Evolutionary conservation across 2,888 invertebrate genomes (phyloP).

Genomic region (Onthophagus sagittarius): DNA sequence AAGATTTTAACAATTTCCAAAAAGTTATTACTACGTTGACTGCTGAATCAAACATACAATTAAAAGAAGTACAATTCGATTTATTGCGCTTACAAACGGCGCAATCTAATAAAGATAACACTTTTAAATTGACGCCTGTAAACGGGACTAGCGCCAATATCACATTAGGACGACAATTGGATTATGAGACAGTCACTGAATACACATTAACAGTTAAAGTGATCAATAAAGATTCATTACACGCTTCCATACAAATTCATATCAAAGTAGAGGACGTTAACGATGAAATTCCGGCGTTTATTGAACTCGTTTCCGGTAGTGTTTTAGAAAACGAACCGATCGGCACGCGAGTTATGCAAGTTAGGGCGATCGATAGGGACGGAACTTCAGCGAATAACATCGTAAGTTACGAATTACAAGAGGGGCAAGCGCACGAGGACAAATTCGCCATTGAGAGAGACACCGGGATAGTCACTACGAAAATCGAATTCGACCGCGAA

Average conservation of each 20-base stretch:
- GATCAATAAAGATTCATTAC: constrained; percentile 75
- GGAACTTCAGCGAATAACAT: constrained; percentile 80
- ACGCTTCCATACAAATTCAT: constrained; percentile 72
- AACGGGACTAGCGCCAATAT: constrained; percentile 71
- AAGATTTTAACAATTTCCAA: constrained; percentile 71
- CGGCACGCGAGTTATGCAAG: constrained; percentile 82
- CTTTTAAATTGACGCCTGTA: constrained; percentile 60
- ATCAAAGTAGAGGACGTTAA: constrained; percentile 84
- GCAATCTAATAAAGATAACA: constrained; percentile 79
- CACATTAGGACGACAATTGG: constrained; percentile 70
- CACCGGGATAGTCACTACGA: constrained; percentile 87
- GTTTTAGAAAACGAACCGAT: constrained; percentile 81
- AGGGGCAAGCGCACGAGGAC: constrained; percentile 60
- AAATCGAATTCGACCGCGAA: constrained; percentile 83
- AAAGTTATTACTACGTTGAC: constrained; percentile 65
- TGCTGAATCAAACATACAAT: constrained; percentile 74
- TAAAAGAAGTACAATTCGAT: constrained; percentile 74
- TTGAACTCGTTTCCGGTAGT: constrained; percentile 74
- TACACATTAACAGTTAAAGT: constrained; percentile 81
- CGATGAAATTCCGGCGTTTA: constrained; percentile 85
- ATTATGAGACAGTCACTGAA: constrained; percentile 80
- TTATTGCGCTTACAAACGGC: constrained; percentile 78
- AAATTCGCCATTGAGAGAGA: constrained; percentile 77
- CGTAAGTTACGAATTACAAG: constrained; percentile 72
- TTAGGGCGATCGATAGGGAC: constrained; percentile 78